A percentile compares a stretch with the other conserved stretches of the same genome.
Evolutionary conservation across 2,888 invertebrate species (phyloP).

Genomic region (Plutella xylostella): DNA sequence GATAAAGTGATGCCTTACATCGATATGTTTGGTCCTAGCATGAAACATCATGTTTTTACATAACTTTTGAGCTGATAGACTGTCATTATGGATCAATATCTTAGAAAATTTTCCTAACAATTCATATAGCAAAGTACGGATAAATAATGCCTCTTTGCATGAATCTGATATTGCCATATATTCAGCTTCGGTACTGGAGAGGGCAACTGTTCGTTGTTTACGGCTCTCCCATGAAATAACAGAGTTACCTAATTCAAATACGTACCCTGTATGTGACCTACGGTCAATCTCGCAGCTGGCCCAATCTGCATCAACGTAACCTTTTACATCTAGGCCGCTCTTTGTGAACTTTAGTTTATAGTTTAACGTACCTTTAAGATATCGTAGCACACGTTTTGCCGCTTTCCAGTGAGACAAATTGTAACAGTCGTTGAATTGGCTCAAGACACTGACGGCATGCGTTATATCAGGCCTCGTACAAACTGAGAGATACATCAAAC

Average conservation of each 20-base stretch:
- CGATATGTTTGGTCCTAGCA: slow-evolving; percentile 1
- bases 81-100: not conserved
- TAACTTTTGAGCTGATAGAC: not conserved
- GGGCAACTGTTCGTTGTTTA: slow-evolving; percentile 4
- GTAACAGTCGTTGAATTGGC: slow-evolving; percentile 20
- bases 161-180: slow-evolving; percentile 8
- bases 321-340: not conserved
- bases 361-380: slow-evolving; percentile 15
- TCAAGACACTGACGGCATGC: slow-evolving; percentile 17
- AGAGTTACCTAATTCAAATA: slow-evolving; percentile 2
- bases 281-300: slow-evolving; percentile 2
- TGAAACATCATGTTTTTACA: not conserved
- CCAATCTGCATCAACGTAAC: slow-evolving; percentile 11
- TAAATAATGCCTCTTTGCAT: slow-evolving; percentile 7
- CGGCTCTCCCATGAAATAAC: slow-evolving; percentile 5
- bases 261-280: slow-evolving; percentile 7
- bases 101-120: not conserved
- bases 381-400: slow-evolving; percentile 16
- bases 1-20: too few relatives aligned
- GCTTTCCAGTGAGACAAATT: slow-evolving; percentile 14
- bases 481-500: slow-evolving; percentile 18
- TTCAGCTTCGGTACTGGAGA: slow-evolving; percentile 8
- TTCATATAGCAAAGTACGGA: slow-evolving; percentile 6
- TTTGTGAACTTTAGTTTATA: slow-evolving; percentile 17
- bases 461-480: slow-evolving; percentile 19